phyloP scores from a whole-genome alignment of 1,140 invertebrate genomes.

The Notospermus geniculatus region DNA sequence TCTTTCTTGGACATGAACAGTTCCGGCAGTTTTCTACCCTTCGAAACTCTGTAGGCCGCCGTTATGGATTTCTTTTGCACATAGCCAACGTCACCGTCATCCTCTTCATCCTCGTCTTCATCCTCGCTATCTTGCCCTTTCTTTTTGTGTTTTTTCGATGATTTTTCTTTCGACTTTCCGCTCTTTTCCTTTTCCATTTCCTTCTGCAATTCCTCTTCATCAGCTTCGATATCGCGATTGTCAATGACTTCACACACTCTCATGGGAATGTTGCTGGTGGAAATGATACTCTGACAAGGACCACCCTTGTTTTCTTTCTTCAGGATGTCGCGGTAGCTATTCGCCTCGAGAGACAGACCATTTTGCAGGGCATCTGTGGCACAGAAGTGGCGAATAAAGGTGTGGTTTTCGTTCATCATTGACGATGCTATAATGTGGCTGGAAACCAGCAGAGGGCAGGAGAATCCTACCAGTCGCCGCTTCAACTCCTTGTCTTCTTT shows the following conservation, averaged over 20 bases:
- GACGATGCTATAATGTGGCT: neutral
- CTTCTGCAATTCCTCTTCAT: constrained; percentile 10
- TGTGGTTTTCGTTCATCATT: constrained; percentile 9
- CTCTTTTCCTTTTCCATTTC: no score
- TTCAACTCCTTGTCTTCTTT: constrained; percentile 10
- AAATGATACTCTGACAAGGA: neutral
- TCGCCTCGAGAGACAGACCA: neutral
- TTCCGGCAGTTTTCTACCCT: constrained; percentile 6
- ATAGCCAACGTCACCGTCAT: neutral
- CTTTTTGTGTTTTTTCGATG: neutral
- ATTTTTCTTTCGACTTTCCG: no score
- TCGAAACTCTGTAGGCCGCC: neutral
- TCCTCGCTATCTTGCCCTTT: neutral
- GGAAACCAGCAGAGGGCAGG: constrained; percentile 5
- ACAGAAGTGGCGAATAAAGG: constrained; percentile 5
- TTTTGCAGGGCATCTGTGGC: neutral
- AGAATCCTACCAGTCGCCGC: neutral
- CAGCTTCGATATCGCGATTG: constrained; percentile 1
- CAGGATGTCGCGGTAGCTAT: constrained; percentile 4
- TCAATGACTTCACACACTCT: constrained; percentile 6
- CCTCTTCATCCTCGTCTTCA: constrained; percentile 2
- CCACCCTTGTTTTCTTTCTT: constrained; percentile 10
- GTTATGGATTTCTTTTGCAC: constrained; percentile 1
- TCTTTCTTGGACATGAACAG: neutral
- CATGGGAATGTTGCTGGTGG: constrained; percentile 10